phyloP scores from a whole-genome alignment of 2,113 vertebrate species.

The Phrynocephalus versicolor region DNA sequence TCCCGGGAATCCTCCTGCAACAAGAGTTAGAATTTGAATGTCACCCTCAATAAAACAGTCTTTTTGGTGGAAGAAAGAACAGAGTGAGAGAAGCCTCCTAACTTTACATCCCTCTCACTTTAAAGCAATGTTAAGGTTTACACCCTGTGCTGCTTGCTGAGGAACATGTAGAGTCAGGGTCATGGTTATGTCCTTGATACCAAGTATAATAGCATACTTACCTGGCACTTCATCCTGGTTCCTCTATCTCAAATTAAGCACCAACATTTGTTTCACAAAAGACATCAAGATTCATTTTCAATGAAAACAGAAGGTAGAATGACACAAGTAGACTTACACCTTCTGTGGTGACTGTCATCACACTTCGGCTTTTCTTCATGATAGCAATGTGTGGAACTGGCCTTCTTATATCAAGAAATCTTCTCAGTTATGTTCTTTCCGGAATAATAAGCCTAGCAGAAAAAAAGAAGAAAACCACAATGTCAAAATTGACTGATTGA shows the following conservation, averaged over 20 bases:
- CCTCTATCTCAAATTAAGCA: neutral
- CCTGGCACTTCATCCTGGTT: too few species aligned
- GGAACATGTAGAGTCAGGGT: too few species aligned
- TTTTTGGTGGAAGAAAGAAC: too few species aligned
- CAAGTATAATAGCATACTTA: too few species aligned
- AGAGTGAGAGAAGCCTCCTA: too few species aligned
- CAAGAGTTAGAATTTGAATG: too few species aligned
- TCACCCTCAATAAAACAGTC: too few species aligned
- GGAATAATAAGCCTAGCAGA: conserved; percentile 47
- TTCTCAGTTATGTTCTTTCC: conserved; percentile 1
- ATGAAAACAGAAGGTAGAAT: neutral
- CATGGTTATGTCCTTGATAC: too few species aligned
- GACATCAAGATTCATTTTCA: neutral
- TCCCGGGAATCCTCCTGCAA: too few species aligned
- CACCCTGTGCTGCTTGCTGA: too few species aligned
- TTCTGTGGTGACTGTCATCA: conserved; percentile 82
- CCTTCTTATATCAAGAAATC: neutral
- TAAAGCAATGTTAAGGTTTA: too few species aligned
- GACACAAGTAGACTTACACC: conserved; percentile 76
- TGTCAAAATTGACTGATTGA: neutral
- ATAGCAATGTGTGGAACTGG: conserved; percentile 21
- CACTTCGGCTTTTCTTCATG: conserved; percentile 95
- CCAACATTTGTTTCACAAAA: neutral
- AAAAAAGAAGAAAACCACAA: neutral
- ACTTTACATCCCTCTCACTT: too few species aligned